Evolutionary conservation across 1,140 invertebrate genomes (phyloP).

Genomic region (Globodera rostochiensis): DNA sequence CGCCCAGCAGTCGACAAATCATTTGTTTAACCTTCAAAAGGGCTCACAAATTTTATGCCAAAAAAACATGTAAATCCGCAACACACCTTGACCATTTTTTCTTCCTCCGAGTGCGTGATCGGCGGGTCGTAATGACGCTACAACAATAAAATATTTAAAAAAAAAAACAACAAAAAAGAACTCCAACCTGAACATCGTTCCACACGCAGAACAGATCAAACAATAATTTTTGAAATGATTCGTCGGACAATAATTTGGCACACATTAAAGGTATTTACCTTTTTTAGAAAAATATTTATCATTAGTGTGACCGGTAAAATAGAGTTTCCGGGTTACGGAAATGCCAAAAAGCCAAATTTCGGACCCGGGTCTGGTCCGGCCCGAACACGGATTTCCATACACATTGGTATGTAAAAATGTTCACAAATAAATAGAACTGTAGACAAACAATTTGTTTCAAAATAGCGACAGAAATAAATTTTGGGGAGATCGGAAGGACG

Average conservation of each 20-base stretch:
- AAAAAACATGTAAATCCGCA: conserved; percentile 16
- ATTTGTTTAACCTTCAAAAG: conserved; percentile 54
- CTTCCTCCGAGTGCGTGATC: conserved; percentile 60
- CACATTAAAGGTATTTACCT: conserved; percentile 8
- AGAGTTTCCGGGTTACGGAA: too few species aligned
- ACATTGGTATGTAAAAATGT: too few species aligned
- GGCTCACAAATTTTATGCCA: not conserved
- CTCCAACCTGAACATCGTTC: conserved; percentile 56
- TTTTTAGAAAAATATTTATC: not conserved
- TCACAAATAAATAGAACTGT: too few species aligned
- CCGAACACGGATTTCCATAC: too few species aligned
- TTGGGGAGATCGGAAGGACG: not conserved
- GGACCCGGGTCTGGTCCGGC: too few species aligned
- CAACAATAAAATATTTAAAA: conserved; percentile 7
- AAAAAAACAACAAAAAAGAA: not conserved
- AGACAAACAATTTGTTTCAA: not conserved
- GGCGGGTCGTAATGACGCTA: conserved; percentile 64
- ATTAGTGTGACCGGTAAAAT: too few species aligned
- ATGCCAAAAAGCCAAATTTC: too few species aligned
- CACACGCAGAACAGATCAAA: conserved; percentile 65
- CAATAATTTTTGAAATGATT: conserved; percentile 62
- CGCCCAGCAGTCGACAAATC: conserved; percentile 61
- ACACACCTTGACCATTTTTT: conserved; percentile 60
- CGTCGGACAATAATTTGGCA: conserved; percentile 56
- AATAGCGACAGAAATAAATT: not conserved